These are phyloP conservation scores for Daboia siamensis DNA, from an alignment of 2,113 vertebrate genomes.

Conservation along the genomic window DNA sequence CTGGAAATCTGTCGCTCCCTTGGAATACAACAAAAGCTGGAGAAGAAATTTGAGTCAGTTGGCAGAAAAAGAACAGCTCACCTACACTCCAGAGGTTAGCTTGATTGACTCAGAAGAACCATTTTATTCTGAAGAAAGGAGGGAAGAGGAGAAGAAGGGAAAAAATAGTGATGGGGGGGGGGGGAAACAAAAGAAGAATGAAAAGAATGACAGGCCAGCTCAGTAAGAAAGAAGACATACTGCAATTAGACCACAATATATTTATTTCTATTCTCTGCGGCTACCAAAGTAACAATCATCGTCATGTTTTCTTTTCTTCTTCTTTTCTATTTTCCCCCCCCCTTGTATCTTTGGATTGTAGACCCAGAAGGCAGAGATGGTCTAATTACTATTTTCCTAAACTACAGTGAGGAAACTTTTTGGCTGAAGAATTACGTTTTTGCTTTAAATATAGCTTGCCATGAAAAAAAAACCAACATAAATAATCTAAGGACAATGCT, in stretches of 20 bases:
- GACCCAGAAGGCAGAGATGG: background rate
- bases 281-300: background rate
- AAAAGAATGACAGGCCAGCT: background rate
- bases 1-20: background rate
- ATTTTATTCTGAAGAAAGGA: background rate
- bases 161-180: background rate
- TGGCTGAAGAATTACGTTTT: background rate
- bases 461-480: background rate
- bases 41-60: background rate
- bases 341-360: background rate
- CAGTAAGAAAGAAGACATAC: background rate
- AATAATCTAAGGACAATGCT: background rate
- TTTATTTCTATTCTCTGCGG: background rate
- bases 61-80: background rate
- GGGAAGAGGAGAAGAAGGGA: background rate
- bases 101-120: background rate
- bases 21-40: background rate
- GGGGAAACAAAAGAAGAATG: background rate
- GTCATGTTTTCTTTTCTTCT: background rate
- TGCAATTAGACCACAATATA: background rate
- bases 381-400: background rate
- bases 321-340: background rate
- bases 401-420: background rate
- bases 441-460: background rate
- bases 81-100: background rate